Base-by-base conservation (phyloP, 2,888 invertebrate genomes). In the Colostygia pectinataria region DNA sequence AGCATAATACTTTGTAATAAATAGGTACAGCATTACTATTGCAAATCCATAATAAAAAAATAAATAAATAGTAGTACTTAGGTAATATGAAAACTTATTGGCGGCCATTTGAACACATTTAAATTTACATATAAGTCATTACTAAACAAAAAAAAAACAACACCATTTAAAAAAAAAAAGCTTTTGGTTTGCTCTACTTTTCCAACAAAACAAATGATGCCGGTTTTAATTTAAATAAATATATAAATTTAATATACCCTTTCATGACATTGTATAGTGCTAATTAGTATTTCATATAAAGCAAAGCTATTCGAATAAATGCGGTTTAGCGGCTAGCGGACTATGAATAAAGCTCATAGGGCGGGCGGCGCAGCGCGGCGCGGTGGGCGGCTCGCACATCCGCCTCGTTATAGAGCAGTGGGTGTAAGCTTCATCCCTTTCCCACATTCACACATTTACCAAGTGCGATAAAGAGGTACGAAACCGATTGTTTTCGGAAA, bases 331-430 rank as follows among this genome's bases (percentile, higher is more conserved):
- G 45, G 48, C 43, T 46, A 32, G 37, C 49, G 44, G 23, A 43
- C 57, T 55, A 50, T 55, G 62, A 64, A 60, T 57, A 60, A 41
- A 66, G 59, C 68, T 65, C 64, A 66, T 72, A 74, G 71, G 73
- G 71, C 73, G 66, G 65, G 63, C 64, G 61, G 55, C 48, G 55
- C 33, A 28, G 9, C 5, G 32, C 18, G 33, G 29, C 39, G 34
- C 23, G 33, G 54, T 59, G 54, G 55, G 56, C 62, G 55, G 54
- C 61, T 47, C 41, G 38, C 28, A 49, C 42, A 55, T 40, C 51
- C 51, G 28, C 37, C 29, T 28, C 39, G 25, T 20, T 52, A 40
- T 38, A 37, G 41, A 52, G 39, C 33, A 28, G 9, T 28, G 24
- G 31, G 33, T 42, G 23, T 28, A 25, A 37, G 18, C 24, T 59